These are phyloP conservation scores for Buphagus erythrorhynchus DNA, from an alignment of 2,797 vertebrate genomes.

Conservation along the genomic window DNA sequence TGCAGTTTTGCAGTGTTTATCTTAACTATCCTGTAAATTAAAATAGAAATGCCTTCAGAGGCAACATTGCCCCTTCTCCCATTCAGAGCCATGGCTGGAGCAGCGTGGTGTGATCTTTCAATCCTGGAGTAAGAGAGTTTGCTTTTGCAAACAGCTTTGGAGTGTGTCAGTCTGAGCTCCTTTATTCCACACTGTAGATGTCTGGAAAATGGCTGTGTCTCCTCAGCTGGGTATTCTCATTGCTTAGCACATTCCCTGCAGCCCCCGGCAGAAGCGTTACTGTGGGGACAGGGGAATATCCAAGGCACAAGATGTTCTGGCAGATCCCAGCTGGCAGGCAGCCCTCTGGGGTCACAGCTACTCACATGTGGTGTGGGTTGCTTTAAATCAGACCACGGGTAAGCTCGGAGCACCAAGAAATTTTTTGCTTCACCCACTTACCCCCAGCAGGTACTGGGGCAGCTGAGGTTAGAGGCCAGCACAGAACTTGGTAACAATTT, in stretches of 20 bases:
- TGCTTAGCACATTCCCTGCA: slow-evolving; percentile 50
- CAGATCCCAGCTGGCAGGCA: slow-evolving; percentile 61
- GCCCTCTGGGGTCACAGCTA: slow-evolving; percentile 49
- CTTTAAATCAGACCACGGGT: slow-evolving; percentile 28
- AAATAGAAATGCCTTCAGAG: not conserved
- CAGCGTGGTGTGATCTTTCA: not conserved
- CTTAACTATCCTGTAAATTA: not conserved
- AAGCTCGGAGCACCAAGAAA: not conserved
- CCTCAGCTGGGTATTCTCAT: slow-evolving; percentile 57
- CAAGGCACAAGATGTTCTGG: slow-evolving; percentile 64
- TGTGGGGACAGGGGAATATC: slow-evolving; percentile 60
- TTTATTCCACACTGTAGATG: not conserved
- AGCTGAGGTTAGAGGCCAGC: slow-evolving; percentile 49
- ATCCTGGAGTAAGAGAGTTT: not conserved
- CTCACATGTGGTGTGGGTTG: slow-evolving; percentile 7
- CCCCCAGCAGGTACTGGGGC: slow-evolving; percentile 50
- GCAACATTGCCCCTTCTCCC: not conserved
- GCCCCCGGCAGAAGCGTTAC: not conserved
- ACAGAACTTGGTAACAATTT: not conserved
- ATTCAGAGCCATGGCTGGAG: not conserved
- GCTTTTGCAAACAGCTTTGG: not conserved
- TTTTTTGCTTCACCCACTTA: slow-evolving; percentile 52
- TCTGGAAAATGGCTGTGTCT: not conserved
- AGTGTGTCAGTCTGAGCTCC: not conserved
- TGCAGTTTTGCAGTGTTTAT: not conserved